Evolutionary conservation across 1,140 invertebrate species (phyloP).

Genomic region (Cherax destructor): DNA sequence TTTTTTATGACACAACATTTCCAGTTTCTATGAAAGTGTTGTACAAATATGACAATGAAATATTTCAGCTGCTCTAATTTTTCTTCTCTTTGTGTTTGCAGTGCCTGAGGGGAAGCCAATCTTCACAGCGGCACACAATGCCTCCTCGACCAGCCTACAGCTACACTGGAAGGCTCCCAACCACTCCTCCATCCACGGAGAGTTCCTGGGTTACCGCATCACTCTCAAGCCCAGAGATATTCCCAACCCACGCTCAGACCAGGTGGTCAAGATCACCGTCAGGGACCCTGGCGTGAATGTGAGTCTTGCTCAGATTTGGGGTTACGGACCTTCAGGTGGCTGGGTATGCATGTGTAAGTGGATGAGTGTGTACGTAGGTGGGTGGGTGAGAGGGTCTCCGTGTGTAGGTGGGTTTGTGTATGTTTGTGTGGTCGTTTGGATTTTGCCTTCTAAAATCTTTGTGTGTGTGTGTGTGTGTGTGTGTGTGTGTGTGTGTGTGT

Average conservation of each 20-base stretch:
- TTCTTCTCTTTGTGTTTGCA: constrained; percentile 74
- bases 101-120: constrained; percentile 84
- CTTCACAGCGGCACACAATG: constrained; percentile 84
- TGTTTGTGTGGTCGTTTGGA: not conserved
- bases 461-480: not conserved
- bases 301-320: constrained; percentile 3
- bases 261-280: constrained; percentile 55
- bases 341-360: not conserved
- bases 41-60: not conserved
- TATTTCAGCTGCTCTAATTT: not conserved
- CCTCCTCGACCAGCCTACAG: constrained; percentile 82
- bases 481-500: not conserved
- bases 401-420: constrained; percentile 32
- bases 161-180: constrained; percentile 84
- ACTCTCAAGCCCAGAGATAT: constrained; percentile 78
- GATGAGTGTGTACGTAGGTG: not conserved
- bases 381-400: not conserved
- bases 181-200: constrained; percentile 83
- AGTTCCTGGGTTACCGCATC: constrained; percentile 86
- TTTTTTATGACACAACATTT: not conserved
- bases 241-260: constrained; percentile 41
- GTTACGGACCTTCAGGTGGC: too few species aligned
- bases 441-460: not conserved
- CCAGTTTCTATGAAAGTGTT: not conserved
- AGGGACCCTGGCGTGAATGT: constrained; percentile 47